A percentile compares a stretch with the other conserved stretches of the same genome.
Evolutionary conservation across 2,888 invertebrate species (phyloP).

Genomic region (Vesta saturnalis): DNA sequence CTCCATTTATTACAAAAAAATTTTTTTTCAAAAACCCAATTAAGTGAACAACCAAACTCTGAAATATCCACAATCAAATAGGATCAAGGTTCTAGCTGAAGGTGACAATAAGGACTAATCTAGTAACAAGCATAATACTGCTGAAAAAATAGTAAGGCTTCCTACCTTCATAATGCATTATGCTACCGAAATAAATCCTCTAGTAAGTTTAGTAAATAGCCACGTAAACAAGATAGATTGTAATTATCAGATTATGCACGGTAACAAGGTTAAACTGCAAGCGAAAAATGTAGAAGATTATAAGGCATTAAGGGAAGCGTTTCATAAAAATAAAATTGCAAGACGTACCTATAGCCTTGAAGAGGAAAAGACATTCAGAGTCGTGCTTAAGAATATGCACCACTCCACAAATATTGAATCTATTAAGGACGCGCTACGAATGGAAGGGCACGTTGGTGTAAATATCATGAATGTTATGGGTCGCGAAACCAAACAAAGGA

Average conservation of each 20-base stretch:
- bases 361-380: background rate
- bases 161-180: too few species aligned
- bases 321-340: background rate
- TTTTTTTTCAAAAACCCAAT: too few species aligned
- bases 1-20: too few species aligned
- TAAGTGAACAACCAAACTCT: conserved; percentile 5
- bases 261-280: background rate
- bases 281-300: background rate
- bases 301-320: background rate
- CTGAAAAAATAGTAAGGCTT: too few species aligned
- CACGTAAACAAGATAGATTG: background rate
- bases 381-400: background rate
- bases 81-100: too few species aligned
- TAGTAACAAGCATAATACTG: background rate
- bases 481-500: background rate
- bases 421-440: background rate
- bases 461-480: background rate
- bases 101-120: background rate
- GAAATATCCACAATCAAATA: conserved; percentile 12
- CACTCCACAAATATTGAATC: background rate
- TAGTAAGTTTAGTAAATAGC: background rate
- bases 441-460: background rate
- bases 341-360: background rate
- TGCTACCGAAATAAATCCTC: background rate
- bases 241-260: background rate